A percentile compares a stretch with the other conserved stretches of the same genome.
phyloP scores from a whole-genome alignment of 2,888 invertebrate species.

The Lottia gigantea region DNA sequence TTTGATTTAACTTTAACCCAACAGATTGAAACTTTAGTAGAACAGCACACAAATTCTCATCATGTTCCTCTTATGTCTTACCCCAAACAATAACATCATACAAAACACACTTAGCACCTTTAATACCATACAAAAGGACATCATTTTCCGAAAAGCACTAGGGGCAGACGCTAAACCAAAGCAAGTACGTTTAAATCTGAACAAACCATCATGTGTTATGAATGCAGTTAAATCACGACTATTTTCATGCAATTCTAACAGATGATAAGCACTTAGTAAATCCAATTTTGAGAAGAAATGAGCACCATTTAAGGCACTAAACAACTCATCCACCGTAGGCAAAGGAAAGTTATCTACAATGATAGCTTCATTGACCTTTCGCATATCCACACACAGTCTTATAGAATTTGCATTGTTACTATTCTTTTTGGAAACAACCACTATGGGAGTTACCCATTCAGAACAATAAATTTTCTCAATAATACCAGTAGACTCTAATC shows the following conservation, averaged over 20 bases:
- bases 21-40: background rate
- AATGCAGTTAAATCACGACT: slow-evolving; percentile 12
- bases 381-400: slow-evolving; percentile 10
- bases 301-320: background rate
- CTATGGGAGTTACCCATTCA: slow-evolving; percentile 12
- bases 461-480: slow-evolving; percentile 12
- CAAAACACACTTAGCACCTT: no score
- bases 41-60: background rate
- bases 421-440: background rate
- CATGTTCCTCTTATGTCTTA: slow-evolving; percentile 10
- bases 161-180: slow-evolving; percentile 9
- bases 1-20: background rate
- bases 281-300: background rate
- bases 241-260: background rate
- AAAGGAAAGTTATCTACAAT: slow-evolving; percentile 2
- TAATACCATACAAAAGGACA: background rate
- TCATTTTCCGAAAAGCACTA: background rate
- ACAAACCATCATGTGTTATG: slow-evolving; percentile 12
- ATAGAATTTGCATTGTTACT: background rate
- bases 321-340: slow-evolving; percentile 8
- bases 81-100: no score
- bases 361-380: slow-evolving; percentile 5
- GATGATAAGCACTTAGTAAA: background rate
- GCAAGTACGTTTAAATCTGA: background rate
- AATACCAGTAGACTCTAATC: background rate